Evolutionary conservation across 2,888 invertebrate genomes (phyloP).

Genomic region (Zygaena filipendulae): DNA sequence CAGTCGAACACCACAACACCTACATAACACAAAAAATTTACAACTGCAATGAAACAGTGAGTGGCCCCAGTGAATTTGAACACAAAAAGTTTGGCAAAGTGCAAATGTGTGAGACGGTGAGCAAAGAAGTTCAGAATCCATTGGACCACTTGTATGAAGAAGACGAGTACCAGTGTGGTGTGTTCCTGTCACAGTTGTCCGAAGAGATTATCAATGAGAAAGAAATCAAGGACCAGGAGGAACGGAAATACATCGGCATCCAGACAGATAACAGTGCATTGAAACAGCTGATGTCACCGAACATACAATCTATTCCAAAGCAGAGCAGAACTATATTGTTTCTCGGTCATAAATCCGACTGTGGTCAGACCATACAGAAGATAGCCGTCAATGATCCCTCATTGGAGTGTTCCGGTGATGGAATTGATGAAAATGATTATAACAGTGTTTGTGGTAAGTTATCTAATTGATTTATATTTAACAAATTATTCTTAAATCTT

Average conservation of each 20-base stretch:
- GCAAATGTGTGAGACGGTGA: constrained; percentile 19
- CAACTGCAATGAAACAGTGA: constrained; percentile 32
- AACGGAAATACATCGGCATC: constrained; percentile 27
- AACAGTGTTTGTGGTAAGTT: constrained; percentile 35
- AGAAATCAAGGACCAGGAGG: constrained; percentile 27
- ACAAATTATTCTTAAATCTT: too few relatives aligned
- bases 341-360: constrained; percentile 38
- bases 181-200: constrained; percentile 37
- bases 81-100: constrained; percentile 28
- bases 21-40: constrained; percentile 48
- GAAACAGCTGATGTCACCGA: constrained; percentile 49
- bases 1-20: constrained; percentile 42
- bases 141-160: constrained; percentile 29
- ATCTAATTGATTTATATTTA: too few relatives aligned
- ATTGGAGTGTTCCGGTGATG: constrained; percentile 28
- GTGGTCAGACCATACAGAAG: constrained; percentile 51
- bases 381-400: constrained; percentile 42
- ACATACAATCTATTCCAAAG: constrained; percentile 38
- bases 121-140: constrained; percentile 15
- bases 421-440: constrained; percentile 23
- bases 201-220: constrained; percentile 42
- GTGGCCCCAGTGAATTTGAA: constrained; percentile 27
- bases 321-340: constrained; percentile 51
- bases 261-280: constrained; percentile 39
- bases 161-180: constrained; percentile 42